Percentiles rank a stretch among this genome's conserved stretches.
Conservation (phyloP, 2,888 invertebrate genomes). For the Drosophila aldrichi region DNA sequence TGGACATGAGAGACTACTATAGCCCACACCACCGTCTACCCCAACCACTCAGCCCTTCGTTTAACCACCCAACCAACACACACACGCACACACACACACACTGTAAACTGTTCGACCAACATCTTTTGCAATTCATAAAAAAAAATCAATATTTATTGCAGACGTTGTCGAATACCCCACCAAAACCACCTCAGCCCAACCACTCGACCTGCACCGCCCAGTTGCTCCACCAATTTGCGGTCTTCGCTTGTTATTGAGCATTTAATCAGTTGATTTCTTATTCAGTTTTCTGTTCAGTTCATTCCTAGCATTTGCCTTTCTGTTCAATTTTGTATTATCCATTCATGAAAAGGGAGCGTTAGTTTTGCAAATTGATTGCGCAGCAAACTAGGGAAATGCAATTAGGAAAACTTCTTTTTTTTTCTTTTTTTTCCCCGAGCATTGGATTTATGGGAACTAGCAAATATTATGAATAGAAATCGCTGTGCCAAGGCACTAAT, state of each 20-base stretch:
- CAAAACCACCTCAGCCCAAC: neutral
- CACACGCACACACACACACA: no score
- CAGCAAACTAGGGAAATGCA: conserved; percentile 54
- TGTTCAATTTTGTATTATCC: conserved; percentile 7
- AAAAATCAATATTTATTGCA: conserved; percentile 79
- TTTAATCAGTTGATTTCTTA: conserved; percentile 79
- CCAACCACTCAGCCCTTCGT: neutral
- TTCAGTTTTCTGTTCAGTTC: conserved; percentile 46
- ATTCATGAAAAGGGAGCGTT: conserved; percentile 6
- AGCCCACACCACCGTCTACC: neutral
- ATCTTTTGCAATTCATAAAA: conserved; percentile 76
- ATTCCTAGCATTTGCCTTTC: conserved; percentile 19
- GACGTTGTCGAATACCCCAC: conserved; percentile 14
- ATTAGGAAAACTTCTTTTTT: conserved; percentile 62
- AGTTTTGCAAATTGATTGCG: conserved; percentile 42
- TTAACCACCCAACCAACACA: neutral
- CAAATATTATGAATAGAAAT: conserved; percentile 16
- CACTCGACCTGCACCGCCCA: neutral
- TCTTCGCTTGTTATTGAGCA: conserved; percentile 71
- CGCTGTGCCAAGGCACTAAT: conserved; percentile 22
- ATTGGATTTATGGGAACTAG: conserved; percentile 6
- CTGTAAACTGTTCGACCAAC: conserved; percentile 32
- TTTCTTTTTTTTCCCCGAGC: conserved; percentile 9
- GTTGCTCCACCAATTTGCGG: conserved; percentile 58
- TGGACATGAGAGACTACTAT: conserved; percentile 27